Percentiles rank a stretch among this genome's conserved stretches.
Evolutionary conservation across 2,888 invertebrate species (phyloP).

Genomic region (Cheilosia vulpina): DNA sequence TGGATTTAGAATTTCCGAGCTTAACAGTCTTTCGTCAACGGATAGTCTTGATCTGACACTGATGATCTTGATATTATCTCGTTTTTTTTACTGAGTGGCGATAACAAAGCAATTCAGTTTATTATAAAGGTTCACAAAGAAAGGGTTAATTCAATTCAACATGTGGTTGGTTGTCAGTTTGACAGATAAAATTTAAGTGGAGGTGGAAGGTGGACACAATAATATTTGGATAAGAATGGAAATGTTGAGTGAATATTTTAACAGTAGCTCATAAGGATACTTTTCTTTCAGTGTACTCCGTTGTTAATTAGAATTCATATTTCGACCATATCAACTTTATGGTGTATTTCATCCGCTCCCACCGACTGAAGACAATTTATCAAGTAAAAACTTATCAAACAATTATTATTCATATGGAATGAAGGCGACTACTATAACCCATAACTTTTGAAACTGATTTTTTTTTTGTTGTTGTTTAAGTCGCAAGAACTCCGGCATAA

Average conservation of each 20-base stretch:
- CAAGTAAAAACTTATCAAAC: conserved; percentile 62
- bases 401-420: conserved; percentile 60
- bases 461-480: conserved; percentile 1
- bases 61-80: too few relatives aligned
- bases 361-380: neutral
- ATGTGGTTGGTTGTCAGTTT: too few relatives aligned
- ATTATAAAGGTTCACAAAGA: too few relatives aligned
- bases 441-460: conserved; percentile 3
- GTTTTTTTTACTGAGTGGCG: too few relatives aligned
- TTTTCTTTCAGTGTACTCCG: conserved; percentile 33
- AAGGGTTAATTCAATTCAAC: too few relatives aligned
- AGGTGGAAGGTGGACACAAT: too few relatives aligned
- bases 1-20: too few relatives aligned
- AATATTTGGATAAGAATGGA: too few relatives aligned
- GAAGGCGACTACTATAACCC: conserved; percentile 29
- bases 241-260: neutral
- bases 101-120: too few relatives aligned
- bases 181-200: too few relatives aligned
- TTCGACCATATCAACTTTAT: conserved; percentile 1
- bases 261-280: neutral
- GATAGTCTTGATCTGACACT: too few relatives aligned
- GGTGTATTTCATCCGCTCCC: neutral
- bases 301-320: conserved; percentile 36
- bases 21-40: too few relatives aligned
- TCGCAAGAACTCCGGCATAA: conserved; percentile 53